A percentile compares a stretch with the other conserved stretches of the same genome.
phyloP scores from a whole-genome alignment of 2,888 invertebrate genomes.

The Tetrapedia diversipes region DNA sequence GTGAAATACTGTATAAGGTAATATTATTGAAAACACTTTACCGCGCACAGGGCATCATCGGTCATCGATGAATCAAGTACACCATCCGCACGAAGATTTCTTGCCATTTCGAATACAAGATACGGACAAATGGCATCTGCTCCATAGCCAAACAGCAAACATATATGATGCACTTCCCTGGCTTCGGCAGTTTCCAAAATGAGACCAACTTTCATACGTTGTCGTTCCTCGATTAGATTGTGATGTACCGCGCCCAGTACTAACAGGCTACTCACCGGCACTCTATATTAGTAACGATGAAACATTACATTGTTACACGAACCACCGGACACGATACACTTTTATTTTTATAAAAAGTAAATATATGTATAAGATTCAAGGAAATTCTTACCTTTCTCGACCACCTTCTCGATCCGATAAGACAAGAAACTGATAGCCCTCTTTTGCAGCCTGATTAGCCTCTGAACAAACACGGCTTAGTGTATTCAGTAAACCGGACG shows the following conservation, averaged over 20 bases:
- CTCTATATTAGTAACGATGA: constrained; percentile 79
- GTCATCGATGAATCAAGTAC: constrained; percentile 90
- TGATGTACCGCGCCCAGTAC: constrained; percentile 98
- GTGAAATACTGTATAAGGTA: background rate
- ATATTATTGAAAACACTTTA: constrained; percentile 66
- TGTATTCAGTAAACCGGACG: constrained; percentile 90
- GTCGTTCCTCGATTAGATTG: constrained; percentile 95
- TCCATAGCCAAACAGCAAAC: constrained; percentile 97
- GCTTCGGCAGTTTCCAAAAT: constrained; percentile 98
- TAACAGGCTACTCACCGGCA: constrained; percentile 92
- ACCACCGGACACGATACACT: background rate
- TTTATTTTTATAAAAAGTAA: background rate
- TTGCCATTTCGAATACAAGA: constrained; percentile 96
- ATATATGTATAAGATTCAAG: too few relatives aligned
- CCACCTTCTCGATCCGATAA: constrained; percentile 91
- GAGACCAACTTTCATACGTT: constrained; percentile 97
- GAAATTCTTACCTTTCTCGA: constrained; percentile 80
- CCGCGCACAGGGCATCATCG: constrained; percentile 92
- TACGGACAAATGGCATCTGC: constrained; percentile 99
- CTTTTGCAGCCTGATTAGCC: constrained; percentile 90
- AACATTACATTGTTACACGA: background rate
- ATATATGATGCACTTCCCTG: constrained; percentile 97
- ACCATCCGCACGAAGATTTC: constrained; percentile 92
- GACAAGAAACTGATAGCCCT: constrained; percentile 92
- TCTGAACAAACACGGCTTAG: constrained; percentile 91